phyloP scores from a whole-genome alignment of 37 sponge, comb jelly and placozoan genomes.

The Halisarca cf. caerulea region DNA sequence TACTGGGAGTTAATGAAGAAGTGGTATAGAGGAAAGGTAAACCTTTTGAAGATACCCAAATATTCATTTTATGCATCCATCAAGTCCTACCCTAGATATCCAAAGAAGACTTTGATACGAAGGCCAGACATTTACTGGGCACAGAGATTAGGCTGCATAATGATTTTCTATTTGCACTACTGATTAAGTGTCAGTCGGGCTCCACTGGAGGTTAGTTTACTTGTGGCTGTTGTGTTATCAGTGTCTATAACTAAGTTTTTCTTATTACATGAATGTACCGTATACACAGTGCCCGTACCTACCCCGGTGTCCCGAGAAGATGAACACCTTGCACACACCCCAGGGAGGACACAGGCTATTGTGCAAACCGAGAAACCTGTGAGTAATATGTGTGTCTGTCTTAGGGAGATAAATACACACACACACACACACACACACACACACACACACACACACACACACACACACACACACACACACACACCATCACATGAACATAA shows the following conservation, averaged over 20 bases:
- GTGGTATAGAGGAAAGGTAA: slow-evolving; percentile 79
- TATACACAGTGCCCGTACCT: too few relatives aligned
- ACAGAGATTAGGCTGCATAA: slow-evolving; percentile 80
- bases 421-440: too few relatives aligned
- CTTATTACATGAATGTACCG: too few relatives aligned
- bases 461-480: too few relatives aligned
- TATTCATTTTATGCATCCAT: too few relatives aligned
- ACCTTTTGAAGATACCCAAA: too few relatives aligned
- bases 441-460: too few relatives aligned
- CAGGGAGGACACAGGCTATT: background rate
- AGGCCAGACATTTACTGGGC: slow-evolving; percentile 68
- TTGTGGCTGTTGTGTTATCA: too few relatives aligned
- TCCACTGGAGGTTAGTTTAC: slow-evolving; percentile 26
- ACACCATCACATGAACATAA: too few relatives aligned
- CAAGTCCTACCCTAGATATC: slow-evolving; percentile 63
- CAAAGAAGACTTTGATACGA: slow-evolving; percentile 80
- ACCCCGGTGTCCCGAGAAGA: background rate
- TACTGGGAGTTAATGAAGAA: slow-evolving; percentile 80
- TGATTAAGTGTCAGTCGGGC: slow-evolving; percentile 81
- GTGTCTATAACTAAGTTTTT: too few relatives aligned
- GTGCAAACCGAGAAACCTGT: background rate
- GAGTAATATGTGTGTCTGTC: too few relatives aligned
- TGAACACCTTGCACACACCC: background rate
- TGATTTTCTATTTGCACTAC: slow-evolving; percentile 84
- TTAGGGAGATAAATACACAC: too few relatives aligned